Conservation (phyloP, 2,797 vertebrate genomes). For the Galago senegalensis region DNA sequence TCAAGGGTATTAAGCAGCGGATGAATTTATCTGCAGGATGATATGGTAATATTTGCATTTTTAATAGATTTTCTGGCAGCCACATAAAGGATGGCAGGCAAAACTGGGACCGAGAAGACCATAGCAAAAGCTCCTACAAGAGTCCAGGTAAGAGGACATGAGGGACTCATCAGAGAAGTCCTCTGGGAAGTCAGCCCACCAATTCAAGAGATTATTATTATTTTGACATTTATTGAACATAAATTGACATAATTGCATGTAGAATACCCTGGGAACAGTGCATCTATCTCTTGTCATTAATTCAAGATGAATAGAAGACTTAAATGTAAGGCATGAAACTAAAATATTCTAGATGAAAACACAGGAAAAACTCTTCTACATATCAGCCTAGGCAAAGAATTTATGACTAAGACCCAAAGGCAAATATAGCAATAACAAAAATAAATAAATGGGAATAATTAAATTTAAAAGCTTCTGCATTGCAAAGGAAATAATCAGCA, state of each 20-base stretch:
- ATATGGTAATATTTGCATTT: constrained; percentile 55
- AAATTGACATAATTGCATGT: constrained; percentile 50
- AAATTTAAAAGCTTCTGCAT: background rate
- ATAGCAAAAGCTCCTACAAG: constrained; percentile 10
- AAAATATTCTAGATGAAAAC: background rate
- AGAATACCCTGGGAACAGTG: constrained; percentile 24
- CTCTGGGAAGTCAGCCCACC: constrained; percentile 23
- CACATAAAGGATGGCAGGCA: background rate
- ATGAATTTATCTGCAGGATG: constrained; percentile 21
- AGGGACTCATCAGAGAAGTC: constrained; percentile 64
- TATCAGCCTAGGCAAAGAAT: background rate
- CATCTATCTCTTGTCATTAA: background rate
- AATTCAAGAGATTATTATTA: constrained; percentile 57
- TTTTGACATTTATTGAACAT: constrained; percentile 69
- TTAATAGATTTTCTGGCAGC: constrained; percentile 35
- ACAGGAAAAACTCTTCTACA: background rate
- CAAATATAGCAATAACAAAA: background rate
- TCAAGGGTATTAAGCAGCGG: constrained; percentile 35
- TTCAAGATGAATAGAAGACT: background rate
- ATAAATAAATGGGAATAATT: background rate
- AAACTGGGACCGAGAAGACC: constrained; percentile 32
- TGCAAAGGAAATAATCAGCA: background rate
- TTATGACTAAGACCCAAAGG: background rate
- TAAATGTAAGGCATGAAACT: background rate
- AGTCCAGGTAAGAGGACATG: constrained; percentile 3